Conservation (phyloP, 2,888 invertebrate genomes). For the Odontocolon sp. region DNA sequence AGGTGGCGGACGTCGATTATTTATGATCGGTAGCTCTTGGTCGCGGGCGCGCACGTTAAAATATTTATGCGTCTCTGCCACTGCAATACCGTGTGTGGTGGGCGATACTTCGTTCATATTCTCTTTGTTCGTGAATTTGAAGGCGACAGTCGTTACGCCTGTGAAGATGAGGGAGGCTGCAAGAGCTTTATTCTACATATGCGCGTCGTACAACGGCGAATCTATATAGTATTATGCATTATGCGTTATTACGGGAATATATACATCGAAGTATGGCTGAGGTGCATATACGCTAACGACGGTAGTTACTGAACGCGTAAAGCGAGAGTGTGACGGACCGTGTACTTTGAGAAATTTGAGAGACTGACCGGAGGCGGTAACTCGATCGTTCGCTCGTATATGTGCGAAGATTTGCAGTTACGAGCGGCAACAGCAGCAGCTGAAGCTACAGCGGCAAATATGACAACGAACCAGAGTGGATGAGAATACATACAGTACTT, state of each 20-base stretch:
- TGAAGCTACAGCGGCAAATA: background rate
- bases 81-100: slow-evolving; percentile 6
- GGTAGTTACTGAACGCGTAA: slow-evolving; percentile 13
- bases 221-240: background rate
- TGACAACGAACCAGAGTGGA: slow-evolving; percentile 6
- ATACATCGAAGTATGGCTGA: background rate
- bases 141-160: slow-evolving; percentile 30
- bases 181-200: background rate
- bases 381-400: slow-evolving; percentile 38
- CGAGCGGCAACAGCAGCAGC: slow-evolving; percentile 27
- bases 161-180: background rate
- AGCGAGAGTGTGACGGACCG: background rate
- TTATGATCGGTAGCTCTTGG: slow-evolving; percentile 23
- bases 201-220: background rate
- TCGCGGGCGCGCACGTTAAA: slow-evolving; percentile 25
- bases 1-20: slow-evolving; percentile 30
- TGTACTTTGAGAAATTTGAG: slow-evolving; percentile 37
- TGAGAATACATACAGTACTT: background rate
- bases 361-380: slow-evolving; percentile 33
- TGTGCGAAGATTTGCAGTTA: slow-evolving; percentile 49
- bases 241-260: slow-evolving; percentile 14
- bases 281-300: slow-evolving; percentile 12
- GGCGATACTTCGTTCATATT: slow-evolving; percentile 14
- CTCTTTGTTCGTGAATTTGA: slow-evolving; percentile 8
- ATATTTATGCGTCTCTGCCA: slow-evolving; percentile 46